Conservation (phyloP, 2,113 vertebrate genomes). For the Solea solea region DNA sequence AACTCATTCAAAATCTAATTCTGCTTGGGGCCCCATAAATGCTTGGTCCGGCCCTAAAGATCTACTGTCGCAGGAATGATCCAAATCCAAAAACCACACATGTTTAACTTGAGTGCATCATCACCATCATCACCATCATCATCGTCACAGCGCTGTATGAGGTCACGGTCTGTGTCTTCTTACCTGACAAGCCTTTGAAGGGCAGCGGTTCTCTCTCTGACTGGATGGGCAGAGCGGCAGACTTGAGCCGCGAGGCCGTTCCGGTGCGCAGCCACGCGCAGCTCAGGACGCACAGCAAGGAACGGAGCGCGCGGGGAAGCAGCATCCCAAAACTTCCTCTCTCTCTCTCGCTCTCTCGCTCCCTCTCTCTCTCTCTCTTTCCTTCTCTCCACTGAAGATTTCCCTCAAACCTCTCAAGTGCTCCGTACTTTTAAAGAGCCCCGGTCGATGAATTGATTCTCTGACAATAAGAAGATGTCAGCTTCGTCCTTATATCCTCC, state of each 20-base stretch:
- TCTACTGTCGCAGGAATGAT: no score
- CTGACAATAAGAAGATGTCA: neutral
- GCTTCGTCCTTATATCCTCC: slow-evolving; percentile 4
- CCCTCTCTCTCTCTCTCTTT: neutral
- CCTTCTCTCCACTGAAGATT: neutral
- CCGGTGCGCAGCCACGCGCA: slow-evolving; percentile 68
- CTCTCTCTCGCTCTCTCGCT: neutral
- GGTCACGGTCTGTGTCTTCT: slow-evolving; percentile 1
- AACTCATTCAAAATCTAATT: no score
- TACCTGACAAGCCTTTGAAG: slow-evolving; percentile 87
- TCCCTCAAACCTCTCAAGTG: neutral
- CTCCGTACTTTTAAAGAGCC: neutral
- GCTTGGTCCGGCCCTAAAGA: no score
- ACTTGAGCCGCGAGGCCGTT: slow-evolving; percentile 77
- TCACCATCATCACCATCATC: no score
- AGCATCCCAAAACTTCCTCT: slow-evolving; percentile 69
- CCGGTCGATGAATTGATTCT: neutral
- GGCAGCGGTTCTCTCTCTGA: slow-evolving; percentile 86
- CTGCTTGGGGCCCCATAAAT: no score
- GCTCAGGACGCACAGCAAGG: slow-evolving; percentile 70
- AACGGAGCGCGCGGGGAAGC: slow-evolving; percentile 54
- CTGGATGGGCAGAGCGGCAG: slow-evolving; percentile 86
- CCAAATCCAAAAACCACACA: no score
- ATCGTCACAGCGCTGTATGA: no score
- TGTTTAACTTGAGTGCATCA: no score